A percentile compares a stretch with the other conserved stretches of the same genome.
phyloP scores from a whole-genome alignment of 1,140 invertebrate species.

The Anastrepha ludens region DNA sequence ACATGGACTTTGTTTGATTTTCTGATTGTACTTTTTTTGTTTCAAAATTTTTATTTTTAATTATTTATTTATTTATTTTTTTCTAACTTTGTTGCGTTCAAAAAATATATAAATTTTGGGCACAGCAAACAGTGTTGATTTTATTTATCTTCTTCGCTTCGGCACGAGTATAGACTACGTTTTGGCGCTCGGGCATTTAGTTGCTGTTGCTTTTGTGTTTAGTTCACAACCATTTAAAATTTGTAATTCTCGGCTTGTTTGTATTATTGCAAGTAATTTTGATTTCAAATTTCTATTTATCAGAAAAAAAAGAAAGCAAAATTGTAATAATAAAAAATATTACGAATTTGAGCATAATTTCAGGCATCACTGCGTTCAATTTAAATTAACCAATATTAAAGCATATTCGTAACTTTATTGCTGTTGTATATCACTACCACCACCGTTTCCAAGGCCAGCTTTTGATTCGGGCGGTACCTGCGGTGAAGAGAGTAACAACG shows the following conservation, averaged over 20 bases:
- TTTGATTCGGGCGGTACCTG: slow-evolving; percentile 83
- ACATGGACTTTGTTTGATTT: too few relatives aligned
- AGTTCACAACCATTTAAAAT: slow-evolving; percentile 49
- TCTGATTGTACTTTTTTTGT: too few relatives aligned
- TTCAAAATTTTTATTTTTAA: too few relatives aligned
- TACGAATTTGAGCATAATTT: slow-evolving; percentile 7
- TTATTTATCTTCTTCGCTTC: not conserved
- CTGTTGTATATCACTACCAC: slow-evolving; percentile 71
- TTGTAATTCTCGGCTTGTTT: not conserved
- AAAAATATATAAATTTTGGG: not conserved
- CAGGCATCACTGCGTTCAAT: not conserved
- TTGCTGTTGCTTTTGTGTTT: slow-evolving; percentile 45
- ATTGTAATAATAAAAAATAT: not conserved
- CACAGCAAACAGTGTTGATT: not conserved
- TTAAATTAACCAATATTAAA: slow-evolving; percentile 33
- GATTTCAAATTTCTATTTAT: not conserved
- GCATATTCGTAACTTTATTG: slow-evolving; percentile 63
- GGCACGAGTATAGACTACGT: not conserved
- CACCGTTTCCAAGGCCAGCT: slow-evolving; percentile 82
- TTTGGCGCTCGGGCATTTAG: not conserved
- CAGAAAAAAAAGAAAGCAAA: not conserved
- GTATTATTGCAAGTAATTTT: slow-evolving; percentile 19
- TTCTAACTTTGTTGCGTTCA: not conserved
- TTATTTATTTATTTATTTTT: not conserved
- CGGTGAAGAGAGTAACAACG: slow-evolving; percentile 57